Percentiles rank a stretch among this genome's conserved stretches.
Evolutionary conservation across 2,113 vertebrate genomes (phyloP).

Genomic region (Condylura cristata): DNA sequence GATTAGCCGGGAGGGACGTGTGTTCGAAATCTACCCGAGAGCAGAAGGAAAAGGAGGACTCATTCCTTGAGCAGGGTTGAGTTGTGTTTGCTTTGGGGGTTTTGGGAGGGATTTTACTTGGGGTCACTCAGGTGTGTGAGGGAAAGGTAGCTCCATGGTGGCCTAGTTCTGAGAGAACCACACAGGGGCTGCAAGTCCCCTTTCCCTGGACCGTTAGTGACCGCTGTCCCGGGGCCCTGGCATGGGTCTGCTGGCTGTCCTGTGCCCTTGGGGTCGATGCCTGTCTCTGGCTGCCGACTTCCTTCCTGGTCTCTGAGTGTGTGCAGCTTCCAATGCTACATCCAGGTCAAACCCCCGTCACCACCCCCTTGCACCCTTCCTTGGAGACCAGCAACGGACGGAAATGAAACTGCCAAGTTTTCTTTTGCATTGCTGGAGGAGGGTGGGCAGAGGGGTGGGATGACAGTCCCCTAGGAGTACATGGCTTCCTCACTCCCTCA

Average conservation of each 20-base stretch:
- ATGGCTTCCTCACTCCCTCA: background rate
- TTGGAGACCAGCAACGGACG: background rate
- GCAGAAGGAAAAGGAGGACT: slow-evolving; percentile 15
- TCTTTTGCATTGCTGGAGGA: background rate
- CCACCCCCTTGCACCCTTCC: background rate
- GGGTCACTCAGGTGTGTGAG: background rate
- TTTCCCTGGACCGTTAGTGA: slow-evolving; percentile 22
- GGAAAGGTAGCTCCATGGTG: background rate
- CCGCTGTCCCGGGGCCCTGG: background rate
- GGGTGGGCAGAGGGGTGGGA: background rate
- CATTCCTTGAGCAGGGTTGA: background rate
- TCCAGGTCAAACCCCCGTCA: background rate
- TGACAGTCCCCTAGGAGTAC: background rate
- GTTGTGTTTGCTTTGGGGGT: slow-evolving; percentile 24
- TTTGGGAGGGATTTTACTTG: slow-evolving; percentile 8
- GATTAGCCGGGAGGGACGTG: background rate
- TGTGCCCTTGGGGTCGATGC: background rate
- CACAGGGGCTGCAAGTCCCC: background rate
- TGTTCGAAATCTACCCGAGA: background rate
- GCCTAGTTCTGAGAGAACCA: slow-evolving; percentile 12
- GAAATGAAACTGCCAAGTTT: background rate
- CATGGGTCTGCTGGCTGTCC: background rate
- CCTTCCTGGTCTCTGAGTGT: slow-evolving; percentile 27
- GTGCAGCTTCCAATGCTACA: slow-evolving; percentile 26
- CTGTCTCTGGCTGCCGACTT: background rate